These are phyloP conservation scores for Drosophila heteroneura DNA, from an alignment of 2,888 invertebrate genomes.

Conservation along the genomic window DNA sequence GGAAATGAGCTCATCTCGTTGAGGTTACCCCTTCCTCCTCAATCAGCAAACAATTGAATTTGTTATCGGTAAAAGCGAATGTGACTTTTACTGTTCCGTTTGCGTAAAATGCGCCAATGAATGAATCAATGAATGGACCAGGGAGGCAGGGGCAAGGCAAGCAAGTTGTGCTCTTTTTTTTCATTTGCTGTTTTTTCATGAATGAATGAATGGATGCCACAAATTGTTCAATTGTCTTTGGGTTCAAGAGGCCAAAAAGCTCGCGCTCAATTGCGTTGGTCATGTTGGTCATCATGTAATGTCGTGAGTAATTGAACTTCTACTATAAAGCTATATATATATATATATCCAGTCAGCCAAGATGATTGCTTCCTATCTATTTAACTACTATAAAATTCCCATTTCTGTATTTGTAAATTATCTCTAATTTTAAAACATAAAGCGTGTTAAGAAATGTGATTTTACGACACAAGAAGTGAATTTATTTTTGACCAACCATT, in stretches of 20 bases:
- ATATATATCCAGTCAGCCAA: background rate
- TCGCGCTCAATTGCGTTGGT: conserved; percentile 71
- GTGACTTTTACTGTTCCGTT: conserved; percentile 11
- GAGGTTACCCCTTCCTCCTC: conserved; percentile 7
- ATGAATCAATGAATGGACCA: conserved; percentile 64
- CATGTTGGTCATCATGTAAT: conserved; percentile 56
- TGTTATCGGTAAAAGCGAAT: conserved; percentile 18
- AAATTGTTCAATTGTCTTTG: conserved; percentile 72
- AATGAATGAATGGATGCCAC: conserved; percentile 61
- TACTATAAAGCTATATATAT: background rate
- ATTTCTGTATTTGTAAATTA: background rate
- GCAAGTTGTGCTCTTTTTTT: background rate
- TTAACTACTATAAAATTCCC: background rate
- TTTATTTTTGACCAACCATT: background rate
- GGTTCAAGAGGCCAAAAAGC: conserved; percentile 77
- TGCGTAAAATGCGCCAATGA: conserved; percentile 53
- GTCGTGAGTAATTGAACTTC: conserved; percentile 35
- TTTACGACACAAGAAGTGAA: background rate
- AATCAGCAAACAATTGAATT: conserved; percentile 38
- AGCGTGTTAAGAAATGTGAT: background rate
- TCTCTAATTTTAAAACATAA: background rate
- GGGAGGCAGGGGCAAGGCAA: background rate
- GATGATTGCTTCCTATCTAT: background rate
- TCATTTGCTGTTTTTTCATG: conserved; percentile 42
- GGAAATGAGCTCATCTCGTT: conserved; percentile 20